Conservation (phyloP, 2,888 invertebrate genomes). For the Allophyes oxyacanthae region DNA sequence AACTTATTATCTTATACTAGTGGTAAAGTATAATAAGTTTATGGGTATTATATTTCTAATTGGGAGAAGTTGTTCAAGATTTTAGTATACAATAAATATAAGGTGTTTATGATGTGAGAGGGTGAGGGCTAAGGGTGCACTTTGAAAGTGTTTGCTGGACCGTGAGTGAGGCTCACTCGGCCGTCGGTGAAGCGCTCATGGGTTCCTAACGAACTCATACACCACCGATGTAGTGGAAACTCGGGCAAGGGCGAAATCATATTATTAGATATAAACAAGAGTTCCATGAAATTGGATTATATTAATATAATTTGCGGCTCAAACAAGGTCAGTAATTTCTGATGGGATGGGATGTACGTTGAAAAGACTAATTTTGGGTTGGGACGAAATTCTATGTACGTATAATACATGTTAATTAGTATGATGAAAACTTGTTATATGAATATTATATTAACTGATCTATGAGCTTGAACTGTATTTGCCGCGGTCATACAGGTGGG, state of each 20-base stretch:
- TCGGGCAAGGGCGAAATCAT: slow-evolving; percentile 79
- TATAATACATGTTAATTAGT: no score
- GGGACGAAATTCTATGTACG: background rate
- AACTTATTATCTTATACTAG: no score
- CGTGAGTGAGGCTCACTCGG: slow-evolving; percentile 74
- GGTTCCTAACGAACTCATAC: slow-evolving; percentile 77
- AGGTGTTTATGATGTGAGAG: slow-evolving; percentile 47
- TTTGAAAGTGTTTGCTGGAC: slow-evolving; percentile 82
- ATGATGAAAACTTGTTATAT: no score
- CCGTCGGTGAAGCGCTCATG: slow-evolving; percentile 75
- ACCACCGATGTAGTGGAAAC: slow-evolving; percentile 80
- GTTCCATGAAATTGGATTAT: slow-evolving; percentile 54
- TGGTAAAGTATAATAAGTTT: no score
- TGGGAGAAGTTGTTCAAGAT: slow-evolving; percentile 31
- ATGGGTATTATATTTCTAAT: slow-evolving; percentile 26
- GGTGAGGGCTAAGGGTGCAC: slow-evolving; percentile 62
- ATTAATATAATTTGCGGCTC: slow-evolving; percentile 44
- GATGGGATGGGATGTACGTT: slow-evolving; percentile 2
- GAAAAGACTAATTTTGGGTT: slow-evolving; percentile 1
- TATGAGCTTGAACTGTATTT: no score
- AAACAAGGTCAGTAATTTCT: slow-evolving; percentile 27
- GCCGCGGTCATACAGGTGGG: no score
- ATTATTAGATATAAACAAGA: slow-evolving; percentile 56
- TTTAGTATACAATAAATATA: slow-evolving; percentile 48
- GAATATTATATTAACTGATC: no score